phyloP scores from a whole-genome alignment of 2,797 vertebrate genomes.

The Tachyglossus aculeatus region DNA sequence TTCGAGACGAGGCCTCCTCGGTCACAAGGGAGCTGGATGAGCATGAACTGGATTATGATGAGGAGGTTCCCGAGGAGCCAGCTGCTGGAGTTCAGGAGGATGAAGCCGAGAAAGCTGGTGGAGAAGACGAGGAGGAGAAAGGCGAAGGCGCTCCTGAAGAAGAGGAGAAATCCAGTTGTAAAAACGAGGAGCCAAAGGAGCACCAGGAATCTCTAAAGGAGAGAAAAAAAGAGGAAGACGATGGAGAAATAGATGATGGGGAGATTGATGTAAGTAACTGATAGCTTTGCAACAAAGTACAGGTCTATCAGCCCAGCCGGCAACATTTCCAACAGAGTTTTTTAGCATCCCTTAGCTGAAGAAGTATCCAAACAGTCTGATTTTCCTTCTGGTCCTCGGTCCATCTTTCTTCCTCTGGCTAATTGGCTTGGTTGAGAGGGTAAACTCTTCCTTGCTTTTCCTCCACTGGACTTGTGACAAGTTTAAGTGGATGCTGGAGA shows the following conservation, averaged over 20 bases:
- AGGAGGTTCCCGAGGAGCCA: conserved; percentile 94
- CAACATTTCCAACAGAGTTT: no score
- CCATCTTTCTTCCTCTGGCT: no score
- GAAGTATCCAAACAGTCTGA: no score
- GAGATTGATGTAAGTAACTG: conserved; percentile 94
- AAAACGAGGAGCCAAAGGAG: conserved; percentile 74
- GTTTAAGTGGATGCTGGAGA: no score
- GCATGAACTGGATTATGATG: conserved; percentile 96
- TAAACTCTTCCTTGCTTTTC: no score
- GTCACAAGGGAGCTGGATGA: conserved; percentile 94
- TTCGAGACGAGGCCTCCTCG: conserved; percentile 88
- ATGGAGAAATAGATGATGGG: conserved; percentile 96
- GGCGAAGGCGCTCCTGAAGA: conserved; percentile 73
- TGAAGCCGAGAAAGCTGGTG: conserved; percentile 81
- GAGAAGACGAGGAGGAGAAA: conserved; percentile 84
- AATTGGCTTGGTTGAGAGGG: no score
- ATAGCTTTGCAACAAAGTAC: not conserved
- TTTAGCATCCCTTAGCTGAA: no score
- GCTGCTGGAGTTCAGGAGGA: conserved; percentile 75
- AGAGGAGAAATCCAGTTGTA: conserved; percentile 65
- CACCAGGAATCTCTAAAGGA: conserved; percentile 84
- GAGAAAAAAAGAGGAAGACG: conserved; percentile 93
- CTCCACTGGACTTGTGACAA: no score
- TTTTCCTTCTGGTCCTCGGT: no score
- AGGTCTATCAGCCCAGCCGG: no score